These are phyloP conservation scores for Melanaphis sacchari DNA, from an alignment of 1,140 invertebrate genomes.

Conservation along the genomic window DNA sequence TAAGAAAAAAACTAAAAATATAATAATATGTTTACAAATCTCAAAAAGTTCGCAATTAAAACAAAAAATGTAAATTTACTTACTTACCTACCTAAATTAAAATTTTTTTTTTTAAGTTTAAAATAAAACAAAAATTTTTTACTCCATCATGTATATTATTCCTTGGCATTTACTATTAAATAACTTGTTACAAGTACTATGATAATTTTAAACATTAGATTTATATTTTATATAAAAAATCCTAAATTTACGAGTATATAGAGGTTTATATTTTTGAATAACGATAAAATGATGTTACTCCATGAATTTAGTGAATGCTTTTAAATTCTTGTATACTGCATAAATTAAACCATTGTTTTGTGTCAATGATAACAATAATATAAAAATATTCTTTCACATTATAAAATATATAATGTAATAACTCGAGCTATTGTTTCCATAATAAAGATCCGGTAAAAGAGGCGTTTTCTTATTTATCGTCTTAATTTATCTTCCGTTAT, in stretches of 20 bases:
- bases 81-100: no score
- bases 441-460: neutral
- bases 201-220: neutral
- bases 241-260: neutral
- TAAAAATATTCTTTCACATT: neutral
- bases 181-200: neutral
- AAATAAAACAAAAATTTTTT: no score
- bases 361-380: neutral
- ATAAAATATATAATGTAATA: neutral
- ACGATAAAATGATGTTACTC: neutral
- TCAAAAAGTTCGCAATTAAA: neutral
- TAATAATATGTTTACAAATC: neutral
- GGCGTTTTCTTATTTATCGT: conserved; percentile 2
- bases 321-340: neutral
- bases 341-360: neutral
- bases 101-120: no score
- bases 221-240: neutral
- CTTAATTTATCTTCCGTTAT: neutral
- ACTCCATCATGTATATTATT: no score
- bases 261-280: neutral
- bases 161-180: neutral
- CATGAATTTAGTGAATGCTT: neutral
- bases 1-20: neutral
- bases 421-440: neutral
- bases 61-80: neutral